Conservation (phyloP, 64 coral and sea anemone species). For the Astreopora myriophthalma region DNA sequence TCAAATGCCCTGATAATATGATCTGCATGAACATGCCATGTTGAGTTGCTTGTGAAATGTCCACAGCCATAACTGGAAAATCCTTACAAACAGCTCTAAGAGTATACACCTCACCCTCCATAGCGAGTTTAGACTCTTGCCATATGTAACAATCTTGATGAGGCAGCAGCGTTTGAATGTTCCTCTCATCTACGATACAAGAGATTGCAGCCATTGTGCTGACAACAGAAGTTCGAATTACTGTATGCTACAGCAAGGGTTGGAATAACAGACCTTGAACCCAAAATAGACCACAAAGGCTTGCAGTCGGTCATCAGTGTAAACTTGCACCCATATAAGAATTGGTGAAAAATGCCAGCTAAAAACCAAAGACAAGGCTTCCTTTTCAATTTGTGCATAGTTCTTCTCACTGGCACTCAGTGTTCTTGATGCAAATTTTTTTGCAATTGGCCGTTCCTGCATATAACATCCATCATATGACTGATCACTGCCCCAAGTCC, state of each 20-base stretch:
- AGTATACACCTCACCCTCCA: constrained; percentile 14
- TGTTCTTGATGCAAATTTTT: constrained; percentile 60
- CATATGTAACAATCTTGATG: constrained; percentile 31
- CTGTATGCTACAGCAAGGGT: constrained; percentile 64
- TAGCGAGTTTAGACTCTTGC: background rate
- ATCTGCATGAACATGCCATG: too few species aligned
- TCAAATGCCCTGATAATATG: too few species aligned
- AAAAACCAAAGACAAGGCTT: constrained; percentile 63
- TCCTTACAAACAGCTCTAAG: constrained; percentile 47
- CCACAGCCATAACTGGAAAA: constrained; percentile 46
- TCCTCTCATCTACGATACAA: constrained; percentile 16
- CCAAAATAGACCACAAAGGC: constrained; percentile 53
- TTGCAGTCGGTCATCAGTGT: constrained; percentile 56
- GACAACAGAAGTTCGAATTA: constrained; percentile 51
- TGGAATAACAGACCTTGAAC: constrained; percentile 48
- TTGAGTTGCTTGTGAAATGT: constrained; percentile 32
- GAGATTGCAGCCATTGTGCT: constrained; percentile 50
- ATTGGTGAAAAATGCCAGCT: constrained; percentile 66
- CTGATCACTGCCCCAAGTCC: constrained; percentile 13
- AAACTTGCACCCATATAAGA: constrained; percentile 61
- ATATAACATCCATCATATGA: constrained; percentile 71
- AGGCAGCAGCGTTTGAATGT: constrained; percentile 62
- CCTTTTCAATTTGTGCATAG: constrained; percentile 67
- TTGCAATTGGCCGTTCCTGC: constrained; percentile 67
- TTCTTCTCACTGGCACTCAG: constrained; percentile 56